Percentiles rank a stretch among this genome's conserved stretches.
phyloP scores from a whole-genome alignment of 2,888 invertebrate species.

The Cylloceria caligata region DNA sequence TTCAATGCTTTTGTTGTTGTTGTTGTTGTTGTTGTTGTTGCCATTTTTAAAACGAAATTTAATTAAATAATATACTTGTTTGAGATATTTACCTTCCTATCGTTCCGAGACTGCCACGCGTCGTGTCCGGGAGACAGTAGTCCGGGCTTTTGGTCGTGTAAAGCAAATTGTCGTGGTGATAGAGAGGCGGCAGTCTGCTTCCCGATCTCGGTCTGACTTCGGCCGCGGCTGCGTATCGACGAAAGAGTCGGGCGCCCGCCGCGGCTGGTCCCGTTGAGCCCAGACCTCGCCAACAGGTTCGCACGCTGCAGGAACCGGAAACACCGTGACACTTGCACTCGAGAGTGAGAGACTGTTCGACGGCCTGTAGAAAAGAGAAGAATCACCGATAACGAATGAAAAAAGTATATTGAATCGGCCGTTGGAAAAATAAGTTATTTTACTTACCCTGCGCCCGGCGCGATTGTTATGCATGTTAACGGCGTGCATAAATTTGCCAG shows the following conservation, averaged over 20 bases:
- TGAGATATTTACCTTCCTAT: conserved; percentile 88
- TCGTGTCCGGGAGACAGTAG: conserved; percentile 91
- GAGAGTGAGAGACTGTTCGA: conserved; percentile 86
- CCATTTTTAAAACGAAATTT: not conserved
- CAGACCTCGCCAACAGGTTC: conserved; percentile 92
- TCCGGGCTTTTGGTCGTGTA: conserved; percentile 93
- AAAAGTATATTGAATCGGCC: conserved; percentile 1
- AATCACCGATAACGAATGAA: too few relatives aligned
- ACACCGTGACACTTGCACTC: conserved; percentile 95
- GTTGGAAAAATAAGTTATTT: not conserved
- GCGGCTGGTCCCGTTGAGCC: conserved; percentile 85
- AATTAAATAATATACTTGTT: not conserved
- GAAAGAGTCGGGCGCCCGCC: conserved; percentile 86
- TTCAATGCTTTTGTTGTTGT: not conserved
- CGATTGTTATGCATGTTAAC: conserved; percentile 92
- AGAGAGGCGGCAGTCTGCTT: conserved; percentile 81
- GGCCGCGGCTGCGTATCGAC: conserved; percentile 87
- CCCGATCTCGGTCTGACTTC: conserved; percentile 84
- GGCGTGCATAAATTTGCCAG: conserved; percentile 86
- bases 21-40: too few relatives aligned
- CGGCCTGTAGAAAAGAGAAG: conserved; percentile 87
- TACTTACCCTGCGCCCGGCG: conserved; percentile 90
- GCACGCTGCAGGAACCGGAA: conserved; percentile 92
- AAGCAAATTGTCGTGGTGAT: conserved; percentile 87
- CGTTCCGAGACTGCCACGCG: conserved; percentile 91